Percentiles rank a stretch among this genome's conserved stretches.
These are phyloP conservation scores for Semaprochilodus insignis DNA, from an alignment of 2,797 vertebrate genomes.

Conservation along the genomic window DNA sequence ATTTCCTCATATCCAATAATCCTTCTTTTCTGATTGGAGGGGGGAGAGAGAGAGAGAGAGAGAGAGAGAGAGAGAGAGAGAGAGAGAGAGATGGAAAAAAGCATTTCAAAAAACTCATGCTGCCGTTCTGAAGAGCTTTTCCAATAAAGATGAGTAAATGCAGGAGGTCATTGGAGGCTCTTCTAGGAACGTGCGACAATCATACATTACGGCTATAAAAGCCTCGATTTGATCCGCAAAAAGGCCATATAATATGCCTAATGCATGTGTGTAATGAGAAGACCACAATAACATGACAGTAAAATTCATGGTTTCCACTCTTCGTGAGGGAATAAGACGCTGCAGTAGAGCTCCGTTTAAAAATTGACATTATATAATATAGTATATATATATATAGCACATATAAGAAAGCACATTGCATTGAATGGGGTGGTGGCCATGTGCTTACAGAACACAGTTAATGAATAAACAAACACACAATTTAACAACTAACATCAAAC, in stretches of 20 bases:
- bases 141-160: not conserved
- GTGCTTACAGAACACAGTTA: too few relatives aligned
- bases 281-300: not conserved
- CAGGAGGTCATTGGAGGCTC: constrained; percentile 7
- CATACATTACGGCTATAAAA: not conserved
- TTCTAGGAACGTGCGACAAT: not conserved
- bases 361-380: too few relatives aligned
- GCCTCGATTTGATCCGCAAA: not conserved
- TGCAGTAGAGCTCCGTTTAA: too few relatives aligned
- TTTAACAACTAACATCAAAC: not conserved
- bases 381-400: too few relatives aligned
- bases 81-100: too few relatives aligned
- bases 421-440: not conserved
- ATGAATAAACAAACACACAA: not conserved
- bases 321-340: too few relatives aligned
- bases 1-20: constrained; percentile 20
- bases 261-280: not conserved
- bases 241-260: not conserved
- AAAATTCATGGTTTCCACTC: not conserved
- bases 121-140: not conserved
- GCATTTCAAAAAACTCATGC: not conserved
- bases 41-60: too few relatives aligned
- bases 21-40: not conserved
- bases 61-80: too few relatives aligned
- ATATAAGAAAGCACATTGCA: too few relatives aligned